Evolutionary conservation across 2,113 vertebrate species (phyloP), one percentile per base, ranked within the genome.

Genomic region (Perognathus longimembris): DNA sequence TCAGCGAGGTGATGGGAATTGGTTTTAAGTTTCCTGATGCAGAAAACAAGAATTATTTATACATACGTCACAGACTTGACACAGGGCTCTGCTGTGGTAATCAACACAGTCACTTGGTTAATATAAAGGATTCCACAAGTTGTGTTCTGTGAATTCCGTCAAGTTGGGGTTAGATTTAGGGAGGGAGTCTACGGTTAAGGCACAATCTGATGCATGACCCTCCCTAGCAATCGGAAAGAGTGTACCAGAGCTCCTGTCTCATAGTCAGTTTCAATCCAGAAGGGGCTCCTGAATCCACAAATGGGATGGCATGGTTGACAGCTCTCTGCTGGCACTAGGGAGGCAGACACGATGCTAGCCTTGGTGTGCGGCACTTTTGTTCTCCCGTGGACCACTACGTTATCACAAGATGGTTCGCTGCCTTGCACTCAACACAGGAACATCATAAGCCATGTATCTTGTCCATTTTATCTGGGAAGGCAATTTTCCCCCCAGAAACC

Each of bases 401-500:
- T 78, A 38, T 42, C 42, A 32, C 42, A 50, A 63, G 59, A 80
- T 34, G 28, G 30, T 30, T 70, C n/a, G 36, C 15, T 70, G 59
- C 7, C 63, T n/a, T 30, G 42, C 82, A 38, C 14, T 82, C 40
- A 73, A 76, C 38, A n/a, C 1, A 77, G n/a, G 17, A 36, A 32
- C 30, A 26, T 40, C 57, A 1, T 54, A 30, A 90, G 40, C 34
- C 66, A 1, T 30, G 26, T 28, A 54, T 54, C 50, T n/a, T 80
- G 30, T 50, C 21, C 34, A 24, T 83, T 83, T 94, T 76, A 73
- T 40, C 36, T 82, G 71, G 61, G 50, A 88, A 93, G 63, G 17
- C 24, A n/a, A 28, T 73, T 81, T 40, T 75, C 30, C 36, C 0
- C 21, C 36, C 64, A 70, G 69, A 92, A 91, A 3, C 1, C 50